Evolutionary conservation across 1,140 invertebrate species (phyloP).

Genomic region (Leptinotarsa defecta): DNA sequence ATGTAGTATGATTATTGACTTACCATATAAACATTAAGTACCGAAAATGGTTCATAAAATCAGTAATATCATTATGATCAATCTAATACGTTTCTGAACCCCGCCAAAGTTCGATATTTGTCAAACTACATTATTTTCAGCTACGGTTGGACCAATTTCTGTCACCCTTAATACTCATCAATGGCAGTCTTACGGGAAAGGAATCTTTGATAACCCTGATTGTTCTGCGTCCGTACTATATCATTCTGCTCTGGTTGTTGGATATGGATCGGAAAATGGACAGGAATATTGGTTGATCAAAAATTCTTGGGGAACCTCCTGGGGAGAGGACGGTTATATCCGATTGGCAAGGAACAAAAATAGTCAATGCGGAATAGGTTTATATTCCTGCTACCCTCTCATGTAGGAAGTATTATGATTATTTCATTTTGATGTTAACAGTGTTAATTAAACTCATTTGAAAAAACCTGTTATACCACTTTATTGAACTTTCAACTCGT

Average conservation of each 20-base stretch:
- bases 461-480: neutral
- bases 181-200: neutral
- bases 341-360: slow-evolving; percentile 65
- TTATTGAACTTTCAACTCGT: neutral
- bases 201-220: neutral
- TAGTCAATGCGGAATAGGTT: slow-evolving; percentile 71
- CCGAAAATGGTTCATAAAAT: too few species aligned
- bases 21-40: too few species aligned
- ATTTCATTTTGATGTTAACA: neutral
- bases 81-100: too few species aligned
- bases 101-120: too few species aligned
- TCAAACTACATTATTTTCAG: too few species aligned
- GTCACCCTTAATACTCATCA: too few species aligned
- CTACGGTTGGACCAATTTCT: too few species aligned
- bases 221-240: neutral
- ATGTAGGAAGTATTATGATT: neutral
- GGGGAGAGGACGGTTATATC: slow-evolving; percentile 69
- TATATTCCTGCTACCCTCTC: slow-evolving; percentile 59
- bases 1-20: too few species aligned
- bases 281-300: slow-evolving; percentile 56
- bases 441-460: neutral
- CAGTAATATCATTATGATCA: too few species aligned
- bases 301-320: slow-evolving; percentile 61
- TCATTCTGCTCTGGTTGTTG: neutral
- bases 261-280: neutral